phyloP scores from a whole-genome alignment of 1,140 invertebrate species.

The Bicyclus anynana region DNA sequence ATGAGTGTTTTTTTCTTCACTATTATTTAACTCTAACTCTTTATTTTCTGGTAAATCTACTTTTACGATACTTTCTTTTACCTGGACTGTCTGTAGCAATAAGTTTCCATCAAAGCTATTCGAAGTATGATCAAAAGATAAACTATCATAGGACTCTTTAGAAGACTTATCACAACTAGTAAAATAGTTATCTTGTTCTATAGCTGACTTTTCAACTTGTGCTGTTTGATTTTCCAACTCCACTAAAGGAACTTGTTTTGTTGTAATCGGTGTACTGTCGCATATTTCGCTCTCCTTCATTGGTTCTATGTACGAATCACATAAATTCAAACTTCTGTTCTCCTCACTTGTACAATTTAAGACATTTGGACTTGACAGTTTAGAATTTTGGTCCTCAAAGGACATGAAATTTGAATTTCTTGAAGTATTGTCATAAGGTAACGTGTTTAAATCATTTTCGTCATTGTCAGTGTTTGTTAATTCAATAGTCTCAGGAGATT shows the following conservation, averaged over 20 bases:
- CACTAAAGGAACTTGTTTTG: background rate
- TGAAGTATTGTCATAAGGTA: background rate
- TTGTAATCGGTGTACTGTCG: background rate
- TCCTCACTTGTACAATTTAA: slow-evolving; percentile 1
- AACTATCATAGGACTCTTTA: too few relatives aligned
- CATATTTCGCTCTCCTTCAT: background rate
- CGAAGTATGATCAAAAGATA: background rate
- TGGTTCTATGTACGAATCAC: background rate
- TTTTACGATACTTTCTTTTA: background rate
- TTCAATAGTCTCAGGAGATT: background rate
- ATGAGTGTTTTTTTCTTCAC: background rate
- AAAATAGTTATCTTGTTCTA: too few relatives aligned
- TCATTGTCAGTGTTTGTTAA: background rate
- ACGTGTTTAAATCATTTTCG: background rate
- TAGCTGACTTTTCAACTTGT: too few relatives aligned
- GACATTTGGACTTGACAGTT: background rate
- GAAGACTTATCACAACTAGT: too few relatives aligned
- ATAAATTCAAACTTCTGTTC: background rate
- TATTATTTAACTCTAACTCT: background rate
- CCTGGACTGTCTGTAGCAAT: background rate
- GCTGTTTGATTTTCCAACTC: too few relatives aligned
- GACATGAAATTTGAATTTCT: background rate
- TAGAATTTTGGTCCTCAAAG: background rate
- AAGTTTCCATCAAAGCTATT: background rate
- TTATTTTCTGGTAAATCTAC: background rate